A percentile compares a stretch with the other conserved stretches of the same genome.
phyloP scores from a whole-genome alignment of 2,113 vertebrate genomes.

The Herpetotheres cachinnans region DNA sequence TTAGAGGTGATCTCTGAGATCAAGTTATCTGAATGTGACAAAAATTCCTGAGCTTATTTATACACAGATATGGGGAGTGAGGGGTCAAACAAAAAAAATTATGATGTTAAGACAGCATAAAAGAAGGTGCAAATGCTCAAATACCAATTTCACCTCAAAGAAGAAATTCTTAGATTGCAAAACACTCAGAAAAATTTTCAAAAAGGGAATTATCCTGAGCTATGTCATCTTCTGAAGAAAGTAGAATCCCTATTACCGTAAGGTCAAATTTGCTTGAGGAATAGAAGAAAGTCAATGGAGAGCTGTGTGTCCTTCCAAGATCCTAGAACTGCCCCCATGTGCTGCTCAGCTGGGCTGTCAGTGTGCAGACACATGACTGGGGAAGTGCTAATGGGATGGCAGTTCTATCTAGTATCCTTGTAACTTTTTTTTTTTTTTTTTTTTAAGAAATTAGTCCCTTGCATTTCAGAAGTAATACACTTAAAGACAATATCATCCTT shows the following conservation, averaged over 20 bases:
- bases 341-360: not conserved
- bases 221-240: not conserved
- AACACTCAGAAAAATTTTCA: not conserved
- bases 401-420: not conserved
- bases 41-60: not conserved
- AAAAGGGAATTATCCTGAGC: not conserved
- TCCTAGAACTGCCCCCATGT: not conserved
- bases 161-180: not conserved
- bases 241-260: not conserved
- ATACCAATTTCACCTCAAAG: not conserved
- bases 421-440: not conserved
- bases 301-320: not conserved
- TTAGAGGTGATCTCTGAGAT: not conserved
- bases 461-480: not conserved
- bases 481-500: not conserved
- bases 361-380: not conserved
- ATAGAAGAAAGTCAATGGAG: not conserved
- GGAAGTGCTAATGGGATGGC: not conserved
- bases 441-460: not conserved
- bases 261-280: not conserved
- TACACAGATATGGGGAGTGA: not conserved
- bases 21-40: not conserved
- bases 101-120: not conserved
- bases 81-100: not conserved
- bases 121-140: not conserved